These are phyloP conservation scores for Pararge aegeria DNA, from an alignment of 1,140 invertebrate genomes.

Conservation along the genomic window DNA sequence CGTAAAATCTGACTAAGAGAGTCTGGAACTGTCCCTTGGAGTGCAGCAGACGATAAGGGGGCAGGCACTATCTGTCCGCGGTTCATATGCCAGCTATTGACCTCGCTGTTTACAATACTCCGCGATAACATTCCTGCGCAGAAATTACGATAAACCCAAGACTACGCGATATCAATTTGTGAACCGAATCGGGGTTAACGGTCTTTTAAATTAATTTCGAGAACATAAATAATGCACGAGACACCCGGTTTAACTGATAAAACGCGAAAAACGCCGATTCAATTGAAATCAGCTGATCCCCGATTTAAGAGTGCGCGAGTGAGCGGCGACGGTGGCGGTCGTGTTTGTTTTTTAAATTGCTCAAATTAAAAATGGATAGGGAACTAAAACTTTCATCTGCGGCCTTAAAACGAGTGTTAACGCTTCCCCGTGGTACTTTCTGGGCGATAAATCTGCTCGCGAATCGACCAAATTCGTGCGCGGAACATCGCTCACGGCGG, in stretches of 20 bases:
- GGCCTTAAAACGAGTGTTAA: slow-evolving; percentile 56
- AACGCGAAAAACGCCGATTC: slow-evolving; percentile 11
- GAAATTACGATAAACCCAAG: slow-evolving; percentile 47
- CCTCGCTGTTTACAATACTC: slow-evolving; percentile 63
- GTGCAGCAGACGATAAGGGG: slow-evolving; percentile 63
- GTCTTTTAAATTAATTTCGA: slow-evolving; percentile 49
- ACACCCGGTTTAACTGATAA: slow-evolving; percentile 14
- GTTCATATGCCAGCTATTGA: slow-evolving; percentile 75
- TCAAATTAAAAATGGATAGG: slow-evolving; percentile 65
- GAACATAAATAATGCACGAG: slow-evolving; percentile 31
- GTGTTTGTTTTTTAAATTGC: slow-evolving; percentile 45
- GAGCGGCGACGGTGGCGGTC: slow-evolving; percentile 8
- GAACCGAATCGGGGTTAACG: slow-evolving; percentile 54
- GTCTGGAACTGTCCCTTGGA: slow-evolving; percentile 51
- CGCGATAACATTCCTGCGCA: slow-evolving; percentile 46
- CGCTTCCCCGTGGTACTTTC: slow-evolving; percentile 43
- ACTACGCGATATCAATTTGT: slow-evolving; percentile 55
- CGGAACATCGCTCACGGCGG: slow-evolving; percentile 51
- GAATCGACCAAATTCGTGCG: slow-evolving; percentile 54
- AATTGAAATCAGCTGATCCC: slow-evolving; percentile 27
- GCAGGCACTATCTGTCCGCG: slow-evolving; percentile 44
- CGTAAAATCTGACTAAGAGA: slow-evolving; percentile 66
- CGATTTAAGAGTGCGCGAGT: neutral
- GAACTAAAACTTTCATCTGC: slow-evolving; percentile 65
- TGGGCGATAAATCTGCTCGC: slow-evolving; percentile 62